Base-by-base conservation (phyloP, 2,888 invertebrate species). In the Auanema freiburgensis region DNA sequence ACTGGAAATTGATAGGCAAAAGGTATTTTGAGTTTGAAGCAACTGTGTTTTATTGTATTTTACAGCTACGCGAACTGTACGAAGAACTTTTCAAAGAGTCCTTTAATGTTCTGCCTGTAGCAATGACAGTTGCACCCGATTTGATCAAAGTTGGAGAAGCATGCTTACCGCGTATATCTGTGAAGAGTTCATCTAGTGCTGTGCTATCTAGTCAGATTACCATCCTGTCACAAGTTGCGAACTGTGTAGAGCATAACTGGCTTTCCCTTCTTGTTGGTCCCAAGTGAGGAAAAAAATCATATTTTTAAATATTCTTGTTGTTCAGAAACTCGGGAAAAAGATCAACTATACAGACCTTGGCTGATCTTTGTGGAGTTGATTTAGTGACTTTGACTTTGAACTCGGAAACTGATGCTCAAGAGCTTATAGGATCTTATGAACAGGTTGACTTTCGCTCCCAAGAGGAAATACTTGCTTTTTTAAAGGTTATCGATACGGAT, bases 381-480 rank as follows among this genome's bases (percentile, higher is more conserved):
- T 86, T 95, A 51, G 88, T 89, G 75, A 89, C 90, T 0, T 86
- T 96, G 64, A 89, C 91, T 12, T 90, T 95, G 57, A 93, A 92
- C 78, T 91, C 92, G 40, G 90, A 92, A 42, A 94, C 93, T 90
- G 96, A 96, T 83, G 92, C 94, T 0, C 91, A 91, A 0, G 95
- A 96, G 84, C 89, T 96, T 57, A 87, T 96, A 1, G 99, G 99
- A 57, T 93, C 95, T 69, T 99, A 96, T 85, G 98, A 99, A 87
- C 98, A 99, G 90, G 90, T 90, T 18, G 10, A 57, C n/a, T 14
- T 53, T 14, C n/a, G 54, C n/a, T 12, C 43, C 43, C 11, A 43
- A 43, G 14, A 43, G 14, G 14, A 43, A 43, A 43, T 43, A 43
- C 14, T 43, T 43, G 14, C 11, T n/a, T n/a, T n/a, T n/a, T 43